Conservation (phyloP, 2,888 invertebrate genomes). For the Blastobasis adustella region DNA sequence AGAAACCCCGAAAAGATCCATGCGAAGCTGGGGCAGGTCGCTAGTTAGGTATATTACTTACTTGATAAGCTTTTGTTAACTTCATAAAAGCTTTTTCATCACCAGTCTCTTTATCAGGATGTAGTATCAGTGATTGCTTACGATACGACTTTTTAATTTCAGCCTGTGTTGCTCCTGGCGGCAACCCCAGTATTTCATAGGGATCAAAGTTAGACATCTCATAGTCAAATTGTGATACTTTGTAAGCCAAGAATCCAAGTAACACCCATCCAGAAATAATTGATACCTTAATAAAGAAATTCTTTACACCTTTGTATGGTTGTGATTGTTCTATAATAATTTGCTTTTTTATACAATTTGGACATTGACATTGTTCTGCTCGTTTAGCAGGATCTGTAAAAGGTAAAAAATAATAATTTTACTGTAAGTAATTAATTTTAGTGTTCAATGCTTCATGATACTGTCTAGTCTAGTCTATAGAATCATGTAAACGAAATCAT, state of each 20-base stretch:
- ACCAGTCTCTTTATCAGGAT: slow-evolving; percentile 98
- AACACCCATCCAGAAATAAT: slow-evolving; percentile 89
- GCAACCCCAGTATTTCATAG: slow-evolving; percentile 94
- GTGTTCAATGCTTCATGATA: too few species aligned
- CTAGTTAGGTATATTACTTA: slow-evolving; percentile 32
- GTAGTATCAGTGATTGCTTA: slow-evolving; percentile 92
- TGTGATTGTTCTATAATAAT: slow-evolving; percentile 87
- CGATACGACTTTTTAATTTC: slow-evolving; percentile 98
- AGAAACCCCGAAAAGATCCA: too few species aligned
- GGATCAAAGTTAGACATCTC: slow-evolving; percentile 99
- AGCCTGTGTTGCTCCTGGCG: slow-evolving; percentile 87
- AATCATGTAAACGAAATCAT: not conserved
- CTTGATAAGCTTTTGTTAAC: slow-evolving; percentile 94
- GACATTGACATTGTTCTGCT: slow-evolving; percentile 90
- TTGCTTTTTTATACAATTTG: slow-evolving; percentile 90
- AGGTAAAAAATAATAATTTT: slow-evolving; percentile 1
- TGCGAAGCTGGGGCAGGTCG: too few species aligned
- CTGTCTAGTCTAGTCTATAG: too few species aligned
- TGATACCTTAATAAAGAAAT: slow-evolving; percentile 84
- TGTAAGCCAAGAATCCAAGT: slow-evolving; percentile 87
- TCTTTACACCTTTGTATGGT: slow-evolving; percentile 90
- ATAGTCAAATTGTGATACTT: slow-evolving; percentile 97
- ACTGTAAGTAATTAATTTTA: too few species aligned
- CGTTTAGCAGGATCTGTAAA: slow-evolving; percentile 83
- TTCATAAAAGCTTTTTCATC: slow-evolving; percentile 98